phyloP scores from a whole-genome alignment of 2,113 vertebrate species.

The Elachura formosa region DNA sequence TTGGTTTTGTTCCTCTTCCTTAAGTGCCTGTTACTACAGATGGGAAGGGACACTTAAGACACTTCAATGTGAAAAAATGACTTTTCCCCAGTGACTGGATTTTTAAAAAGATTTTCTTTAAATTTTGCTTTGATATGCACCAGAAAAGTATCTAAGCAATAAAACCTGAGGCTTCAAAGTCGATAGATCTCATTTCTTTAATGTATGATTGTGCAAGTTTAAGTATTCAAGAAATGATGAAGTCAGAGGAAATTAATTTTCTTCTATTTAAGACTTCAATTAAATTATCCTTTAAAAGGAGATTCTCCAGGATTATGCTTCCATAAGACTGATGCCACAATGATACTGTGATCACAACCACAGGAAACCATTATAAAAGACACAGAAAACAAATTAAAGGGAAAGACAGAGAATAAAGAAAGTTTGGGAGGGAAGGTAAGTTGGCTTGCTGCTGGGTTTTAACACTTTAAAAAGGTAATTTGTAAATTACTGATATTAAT shows the following conservation, averaged over 20 bases:
- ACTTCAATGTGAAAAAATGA: neutral
- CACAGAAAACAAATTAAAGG: neutral
- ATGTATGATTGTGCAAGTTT: neutral
- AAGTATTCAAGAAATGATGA: neutral
- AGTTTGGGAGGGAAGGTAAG: neutral
- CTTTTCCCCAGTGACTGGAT: neutral
- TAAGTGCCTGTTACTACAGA: neutral
- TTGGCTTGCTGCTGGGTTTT: neutral
- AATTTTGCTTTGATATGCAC: neutral
- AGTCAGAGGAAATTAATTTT: slow-evolving; percentile 1
- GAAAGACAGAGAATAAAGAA: neutral
- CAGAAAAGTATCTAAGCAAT: neutral
- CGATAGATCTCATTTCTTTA: neutral
- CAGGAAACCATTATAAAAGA: neutral
- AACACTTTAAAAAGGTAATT: neutral
- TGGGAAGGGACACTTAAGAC: neutral
- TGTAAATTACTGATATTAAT: neutral
- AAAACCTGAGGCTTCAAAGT: neutral
- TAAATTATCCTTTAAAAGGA: neutral
- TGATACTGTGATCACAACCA: neutral
- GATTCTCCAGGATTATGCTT: neutral
- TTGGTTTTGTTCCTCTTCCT: too few species aligned
- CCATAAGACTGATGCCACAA: neutral
- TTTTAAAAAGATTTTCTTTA: neutral
- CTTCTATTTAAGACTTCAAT: neutral